Base-by-base conservation (phyloP, 2,888 invertebrate genomes). In the Standfussiana lucernea region DNA sequence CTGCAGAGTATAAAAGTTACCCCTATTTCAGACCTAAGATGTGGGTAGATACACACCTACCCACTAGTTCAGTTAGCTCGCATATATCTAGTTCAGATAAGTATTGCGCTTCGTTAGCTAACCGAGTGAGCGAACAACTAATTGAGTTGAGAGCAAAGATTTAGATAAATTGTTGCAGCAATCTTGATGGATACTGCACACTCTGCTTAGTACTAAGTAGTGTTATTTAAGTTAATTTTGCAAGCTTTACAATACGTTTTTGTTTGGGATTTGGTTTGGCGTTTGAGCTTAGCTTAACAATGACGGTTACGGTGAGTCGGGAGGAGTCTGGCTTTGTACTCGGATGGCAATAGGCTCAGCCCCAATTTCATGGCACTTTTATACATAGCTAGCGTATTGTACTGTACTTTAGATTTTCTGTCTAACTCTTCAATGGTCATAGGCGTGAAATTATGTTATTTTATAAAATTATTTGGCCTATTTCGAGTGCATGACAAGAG, bases 141-240 rank as follows among this genome's bases (percentile, higher is more conserved):
- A 77, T 66, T 67, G 76, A 67, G 56, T 66, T 66, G 37, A 45
- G 77, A 45, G 65, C 18, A 45, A 77, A 77, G 37, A 56, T 76
- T 77, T 11, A 77, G 56, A 59, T 40, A 68, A 68, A 77, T 79
- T 47, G 59, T n/a, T 77, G 45, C 47, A 47, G 21, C 15, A 7
- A 56, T 32, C 32, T 67, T 59, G n/a, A 59, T 68, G n/a, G 59
- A 47, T 40, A 37, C 45, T 37, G 66, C 6, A 40, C 28, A 67
- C 45, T n/a, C 45, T 40, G 47, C 21, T 78, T 59, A 32, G n/a
- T 78, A 8, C 4, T 47, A 56, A 47, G 28, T 40, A 59, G 21
- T 47, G 37, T 32, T 76, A 45, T 56, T 56, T 67, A 56, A 21
- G 18, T 37, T 53, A 18, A 35, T 62, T 76, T 53, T 42, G n/a